Percentiles rank a stretch among this genome's conserved stretches.
These are phyloP conservation scores for Eupsittula cactorum DNA, from an alignment of 2,113 vertebrate genomes.

Conservation along the genomic window DNA sequence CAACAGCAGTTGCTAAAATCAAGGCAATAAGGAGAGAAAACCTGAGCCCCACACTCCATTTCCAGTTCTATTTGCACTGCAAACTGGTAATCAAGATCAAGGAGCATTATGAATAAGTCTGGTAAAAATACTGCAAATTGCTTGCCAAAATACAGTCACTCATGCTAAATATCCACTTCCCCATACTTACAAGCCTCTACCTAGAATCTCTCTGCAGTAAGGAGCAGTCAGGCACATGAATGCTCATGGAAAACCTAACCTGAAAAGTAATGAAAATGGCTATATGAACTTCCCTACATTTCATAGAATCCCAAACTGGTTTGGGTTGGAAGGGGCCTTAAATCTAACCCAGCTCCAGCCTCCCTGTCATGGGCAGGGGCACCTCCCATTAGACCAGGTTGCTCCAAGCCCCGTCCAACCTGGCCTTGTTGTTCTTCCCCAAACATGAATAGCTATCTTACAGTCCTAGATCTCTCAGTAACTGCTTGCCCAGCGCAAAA, in stretches of 20 bases:
- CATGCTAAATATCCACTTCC: not conserved
- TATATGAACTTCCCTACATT: not conserved
- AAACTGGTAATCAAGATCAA: not conserved
- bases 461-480: not conserved
- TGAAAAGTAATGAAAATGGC: not conserved
- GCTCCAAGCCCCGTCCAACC: not conserved
- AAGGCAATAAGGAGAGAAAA: not conserved
- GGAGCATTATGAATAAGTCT: not conserved
- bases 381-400: not conserved
- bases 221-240: not conserved
- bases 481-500: not conserved
- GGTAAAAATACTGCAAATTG: not conserved
- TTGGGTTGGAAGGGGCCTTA: not conserved
- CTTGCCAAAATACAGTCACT: not conserved
- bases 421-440: not conserved
- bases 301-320: not conserved
- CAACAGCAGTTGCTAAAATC: not conserved
- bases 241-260: not conserved
- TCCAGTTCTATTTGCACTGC: not conserved
- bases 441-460: not conserved
- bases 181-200: not conserved
- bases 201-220: not conserved
- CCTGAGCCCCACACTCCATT: not conserved
- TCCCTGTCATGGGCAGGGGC: not conserved
- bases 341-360: not conserved